Evolutionary conservation across 2,888 invertebrate genomes (phyloP).

Genomic region (Andrena praecox): DNA sequence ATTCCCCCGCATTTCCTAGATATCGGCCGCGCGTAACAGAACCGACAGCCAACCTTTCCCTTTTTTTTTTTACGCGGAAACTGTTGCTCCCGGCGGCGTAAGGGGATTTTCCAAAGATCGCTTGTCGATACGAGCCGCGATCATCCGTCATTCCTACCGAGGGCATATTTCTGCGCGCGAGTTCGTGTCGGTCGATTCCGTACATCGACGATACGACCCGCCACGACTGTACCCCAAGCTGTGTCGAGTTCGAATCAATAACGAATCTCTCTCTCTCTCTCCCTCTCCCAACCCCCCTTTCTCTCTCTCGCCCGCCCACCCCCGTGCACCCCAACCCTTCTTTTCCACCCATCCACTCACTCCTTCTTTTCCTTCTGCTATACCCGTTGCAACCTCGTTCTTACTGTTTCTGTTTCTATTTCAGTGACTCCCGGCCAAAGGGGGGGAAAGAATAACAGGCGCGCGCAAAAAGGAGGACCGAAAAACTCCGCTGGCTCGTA

Average conservation of each 20-base stretch:
- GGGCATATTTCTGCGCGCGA: conserved; percentile 45
- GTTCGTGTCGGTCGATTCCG: conserved; percentile 49
- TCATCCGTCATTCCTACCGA: conserved; percentile 53
- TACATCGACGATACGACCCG: conserved; percentile 59
- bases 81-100: conserved; percentile 32
- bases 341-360: neutral
- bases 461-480: neutral
- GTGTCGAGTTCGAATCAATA: conserved; percentile 75
- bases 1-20: neutral
- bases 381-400: neutral
- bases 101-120: conserved; percentile 43
- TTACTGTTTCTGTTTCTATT: conserved; percentile 43
- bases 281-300: conserved; percentile 9
- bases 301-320: neutral
- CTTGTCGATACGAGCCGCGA: conserved; percentile 44
- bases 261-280: conserved; percentile 68
- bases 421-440: conserved; percentile 15
- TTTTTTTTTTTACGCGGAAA: neutral
- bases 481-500: neutral
- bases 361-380: conserved; percentile 29
- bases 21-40: neutral
- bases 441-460: conserved; percentile 7
- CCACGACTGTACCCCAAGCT: conserved; percentile 67
- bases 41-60: neutral
- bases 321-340: neutral